Evolutionary conservation across 2,888 invertebrate species (phyloP), one percentile per base, ranked within the genome.

Genomic region (Drosophila mimetica): DNA sequence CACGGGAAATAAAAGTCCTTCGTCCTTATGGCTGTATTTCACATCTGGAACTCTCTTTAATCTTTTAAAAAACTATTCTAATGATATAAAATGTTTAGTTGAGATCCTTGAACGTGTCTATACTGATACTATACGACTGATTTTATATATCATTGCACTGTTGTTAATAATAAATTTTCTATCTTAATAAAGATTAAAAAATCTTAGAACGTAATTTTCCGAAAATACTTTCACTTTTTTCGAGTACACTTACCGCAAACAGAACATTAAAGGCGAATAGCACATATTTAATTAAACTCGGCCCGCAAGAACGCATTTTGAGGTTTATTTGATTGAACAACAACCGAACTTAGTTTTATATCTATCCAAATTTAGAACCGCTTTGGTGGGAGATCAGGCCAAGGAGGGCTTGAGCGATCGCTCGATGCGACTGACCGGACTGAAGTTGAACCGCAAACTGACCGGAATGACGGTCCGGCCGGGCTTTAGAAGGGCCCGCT

Each of bases 211-310:
- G 7, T 7, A 5, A 5, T 2, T 36, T 14, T 2, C 8, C 14
- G 36, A 0, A 16, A 36, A 36, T 36, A 14, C 14, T 30, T 36
- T 42, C 22, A 11, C 18, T 13, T 18, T 14, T 0, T 28, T 25
- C 3, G 28, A 9, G 36, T 14, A 11, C 70, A 90, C 94, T 93
- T 91, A 94, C 94, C 84, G 94, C 93, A 91, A 94, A 94, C 28
- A 94, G 90, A 37, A 94, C 90, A 90, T 94, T 94, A 89, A 94
- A 94, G 76, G 93, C 90, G 88, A 94, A 94, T 46, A 94, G 89
- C 42, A 94, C 88, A 79, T 94, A 94, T 91, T 94, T 94, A 59
- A 94, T 93, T 48, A 93, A 86, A 81, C 91, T 93, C 92, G 93
- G 93, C 60, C 93, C 93, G 67, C 93, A 93, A 58, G 88, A 81